Conservation (phyloP, 2,113 vertebrate species). For the Myotis yumanensis region DNA sequence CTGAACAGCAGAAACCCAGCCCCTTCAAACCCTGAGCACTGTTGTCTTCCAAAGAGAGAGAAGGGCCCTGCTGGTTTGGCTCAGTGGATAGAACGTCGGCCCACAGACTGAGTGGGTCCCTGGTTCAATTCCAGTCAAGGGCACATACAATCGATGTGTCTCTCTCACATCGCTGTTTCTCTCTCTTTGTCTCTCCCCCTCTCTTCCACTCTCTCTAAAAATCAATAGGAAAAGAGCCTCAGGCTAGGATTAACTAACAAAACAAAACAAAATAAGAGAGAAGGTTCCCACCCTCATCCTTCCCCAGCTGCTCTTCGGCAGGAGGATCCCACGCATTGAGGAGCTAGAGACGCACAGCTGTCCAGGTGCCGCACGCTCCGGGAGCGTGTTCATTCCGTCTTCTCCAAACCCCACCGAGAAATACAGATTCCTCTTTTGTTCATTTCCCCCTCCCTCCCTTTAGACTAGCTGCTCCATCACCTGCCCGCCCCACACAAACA, state of each 20-base stretch:
- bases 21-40: not conserved
- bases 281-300: not conserved
- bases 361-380: fast-evolving
- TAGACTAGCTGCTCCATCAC: fast-evolving
- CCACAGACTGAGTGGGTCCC: too few species aligned
- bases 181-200: too few species aligned
- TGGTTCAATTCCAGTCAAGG: too few species aligned
- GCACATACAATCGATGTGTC: too few species aligned
- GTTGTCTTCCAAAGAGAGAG: not conserved
- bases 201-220: too few species aligned
- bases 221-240: too few species aligned
- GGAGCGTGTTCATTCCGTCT: not conserved
- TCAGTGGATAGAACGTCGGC: not conserved
- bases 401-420: not conserved
- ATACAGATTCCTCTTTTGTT: not conserved
- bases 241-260: too few species aligned
- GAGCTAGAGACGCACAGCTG: not conserved
- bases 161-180: too few species aligned
- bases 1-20: not conserved
- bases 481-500: fast-evolving
- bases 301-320: not conserved
- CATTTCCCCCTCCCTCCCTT: not conserved
- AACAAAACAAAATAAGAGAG: too few species aligned
- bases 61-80: not conserved
- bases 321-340: not conserved